Conservation (phyloP, 2,888 invertebrate species). For the Piscicola geometra region DNA sequence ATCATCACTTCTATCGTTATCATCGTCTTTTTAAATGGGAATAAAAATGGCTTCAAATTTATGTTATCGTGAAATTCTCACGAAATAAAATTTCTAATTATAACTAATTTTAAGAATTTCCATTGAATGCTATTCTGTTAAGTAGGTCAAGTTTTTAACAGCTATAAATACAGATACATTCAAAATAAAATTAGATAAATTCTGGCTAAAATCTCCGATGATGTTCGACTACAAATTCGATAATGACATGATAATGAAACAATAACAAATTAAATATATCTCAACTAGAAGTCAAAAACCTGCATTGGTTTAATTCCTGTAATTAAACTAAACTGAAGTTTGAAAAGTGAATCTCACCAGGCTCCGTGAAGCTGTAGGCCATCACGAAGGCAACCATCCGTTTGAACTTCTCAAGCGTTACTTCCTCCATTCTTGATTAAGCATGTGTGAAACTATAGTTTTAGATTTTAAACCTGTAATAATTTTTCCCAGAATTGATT, state of each 20-base stretch:
- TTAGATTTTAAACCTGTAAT: too few relatives aligned
- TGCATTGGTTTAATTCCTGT: background rate
- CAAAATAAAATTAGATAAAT: too few relatives aligned
- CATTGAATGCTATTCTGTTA: too few relatives aligned
- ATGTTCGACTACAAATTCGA: too few relatives aligned
- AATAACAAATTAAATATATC: background rate
- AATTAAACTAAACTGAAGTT: background rate
- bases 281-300: background rate
- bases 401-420: conserved; percentile 51
- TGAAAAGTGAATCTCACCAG: conserved; percentile 34
- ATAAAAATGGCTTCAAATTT: background rate
- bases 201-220: too few relatives aligned
- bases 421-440: conserved; percentile 39
- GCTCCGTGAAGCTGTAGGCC: conserved; percentile 57
- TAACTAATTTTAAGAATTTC: too few relatives aligned
- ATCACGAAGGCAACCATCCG: conserved; percentile 56
- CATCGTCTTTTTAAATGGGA: conserved; percentile 34
- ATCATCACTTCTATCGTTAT: conserved; percentile 45
- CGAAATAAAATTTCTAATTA: conserved; percentile 5
- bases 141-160: too few relatives aligned
- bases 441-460: background rate
- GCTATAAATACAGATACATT: too few relatives aligned
- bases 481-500: too few relatives aligned
- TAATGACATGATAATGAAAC: too few relatives aligned
- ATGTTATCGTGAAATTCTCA: conserved; percentile 29